These are phyloP conservation scores for Antitype chi DNA, from an alignment of 2,888 invertebrate genomes.

Conservation along the genomic window DNA sequence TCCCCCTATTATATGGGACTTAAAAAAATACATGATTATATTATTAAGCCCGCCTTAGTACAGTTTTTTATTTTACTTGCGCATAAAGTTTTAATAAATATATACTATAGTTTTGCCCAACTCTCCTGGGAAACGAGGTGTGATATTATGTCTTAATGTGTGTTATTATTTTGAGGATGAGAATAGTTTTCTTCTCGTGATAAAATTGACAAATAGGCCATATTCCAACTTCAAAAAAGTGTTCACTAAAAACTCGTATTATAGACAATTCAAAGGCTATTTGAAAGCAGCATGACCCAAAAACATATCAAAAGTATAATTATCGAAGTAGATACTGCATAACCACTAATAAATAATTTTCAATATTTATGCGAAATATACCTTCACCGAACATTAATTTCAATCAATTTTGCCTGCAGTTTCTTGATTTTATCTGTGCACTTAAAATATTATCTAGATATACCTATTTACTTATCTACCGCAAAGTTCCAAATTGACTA, in stretches of 20 bases:
- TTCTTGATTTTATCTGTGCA: conserved; percentile 39
- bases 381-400: conserved; percentile 37
- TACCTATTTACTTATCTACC: not conserved
- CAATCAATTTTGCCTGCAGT: conserved; percentile 24
- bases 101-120: no score
- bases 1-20: no score
- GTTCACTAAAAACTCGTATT: no score
- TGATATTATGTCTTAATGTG: no score
- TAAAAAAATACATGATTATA: no score
- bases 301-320: conserved; percentile 16
- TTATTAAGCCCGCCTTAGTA: no score
- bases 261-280: not conserved
- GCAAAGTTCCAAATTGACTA: conserved; percentile 11
- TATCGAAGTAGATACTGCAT: not conserved
- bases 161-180: not conserved
- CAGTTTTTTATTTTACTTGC: no score
- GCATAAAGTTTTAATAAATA: no score
- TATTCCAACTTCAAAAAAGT: not conserved
- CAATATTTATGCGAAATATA: conserved; percentile 44
- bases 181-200: not conserved
- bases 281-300: conserved; percentile 10
- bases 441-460: conserved; percentile 15
- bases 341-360: conserved; percentile 13
- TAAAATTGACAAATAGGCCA: not conserved
- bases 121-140: no score